These are phyloP conservation scores for Magallana ariakensis DNA, from an alignment of 1,140 invertebrate species.

Conservation along the genomic window DNA sequence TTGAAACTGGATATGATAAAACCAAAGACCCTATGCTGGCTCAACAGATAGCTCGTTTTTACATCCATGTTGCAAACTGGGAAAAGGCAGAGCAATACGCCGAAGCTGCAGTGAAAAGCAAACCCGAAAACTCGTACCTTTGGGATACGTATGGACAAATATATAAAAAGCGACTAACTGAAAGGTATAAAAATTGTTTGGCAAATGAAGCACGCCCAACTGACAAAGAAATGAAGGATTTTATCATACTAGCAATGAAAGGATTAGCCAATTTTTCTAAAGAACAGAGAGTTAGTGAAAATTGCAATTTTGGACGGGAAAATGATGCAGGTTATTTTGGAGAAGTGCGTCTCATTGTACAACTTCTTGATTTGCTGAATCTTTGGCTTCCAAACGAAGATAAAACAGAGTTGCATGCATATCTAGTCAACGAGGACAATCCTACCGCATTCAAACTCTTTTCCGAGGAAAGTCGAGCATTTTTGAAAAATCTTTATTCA, in stretches of 20 bases:
- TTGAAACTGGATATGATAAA: conserved; percentile 56
- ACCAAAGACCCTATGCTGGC: conserved; percentile 62
- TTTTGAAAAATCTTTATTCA: conserved; percentile 52
- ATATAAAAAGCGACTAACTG: conserved; percentile 54
- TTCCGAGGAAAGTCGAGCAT: conserved; percentile 27
- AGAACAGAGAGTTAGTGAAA: conserved; percentile 56
- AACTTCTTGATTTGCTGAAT: conserved; percentile 52
- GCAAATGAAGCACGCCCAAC: conserved; percentile 3
- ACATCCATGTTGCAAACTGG: conserved; percentile 62
- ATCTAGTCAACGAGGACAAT: conserved; percentile 50
- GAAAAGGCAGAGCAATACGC: conserved; percentile 59
- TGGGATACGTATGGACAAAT: conserved; percentile 68
- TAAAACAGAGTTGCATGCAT: conserved; percentile 51
- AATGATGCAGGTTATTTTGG: conserved; percentile 63
- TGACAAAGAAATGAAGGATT: conserved; percentile 29
- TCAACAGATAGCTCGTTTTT: conserved; percentile 64
- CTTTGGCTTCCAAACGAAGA: conserved; percentile 33
- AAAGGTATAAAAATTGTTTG: conserved; percentile 51
- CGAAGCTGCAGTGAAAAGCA: conserved; percentile 49
- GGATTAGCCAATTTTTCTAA: conserved; percentile 56
- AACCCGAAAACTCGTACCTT: conserved; percentile 63
- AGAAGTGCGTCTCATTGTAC: conserved; percentile 56
- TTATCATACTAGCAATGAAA: conserved; percentile 47
- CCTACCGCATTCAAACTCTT: conserved; percentile 37
- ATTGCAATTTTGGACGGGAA: conserved; percentile 30